Evolutionary conservation across 2,113 vertebrate genomes (phyloP), one percentile per base, ranked within the genome.

Genomic region (Kryptolebias marmoratus): DNA sequence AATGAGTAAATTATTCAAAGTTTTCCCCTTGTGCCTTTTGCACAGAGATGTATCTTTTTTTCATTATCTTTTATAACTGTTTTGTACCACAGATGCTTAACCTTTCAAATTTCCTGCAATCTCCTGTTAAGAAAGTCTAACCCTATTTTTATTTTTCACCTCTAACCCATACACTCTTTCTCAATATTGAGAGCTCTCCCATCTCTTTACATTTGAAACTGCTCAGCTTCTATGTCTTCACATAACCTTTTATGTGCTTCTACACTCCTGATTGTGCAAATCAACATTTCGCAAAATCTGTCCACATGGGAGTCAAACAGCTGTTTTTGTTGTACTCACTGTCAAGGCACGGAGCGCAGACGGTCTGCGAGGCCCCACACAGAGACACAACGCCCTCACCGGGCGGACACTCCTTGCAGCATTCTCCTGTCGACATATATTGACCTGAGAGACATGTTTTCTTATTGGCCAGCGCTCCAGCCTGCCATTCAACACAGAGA

Each of bases 341-440:
- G 94, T 99, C 97, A 64, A 96, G 91, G 85, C 97, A 99, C 22
- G 95, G 94, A 59, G 93, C 86, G 1, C 97, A 99, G 58, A 93
- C 86, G 0, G 97, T 97, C 93, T 99, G 96, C 61, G 92, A 93
- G 71, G 15, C 82, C 66, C 95, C 95, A 0, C 97, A 99, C 9
- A 84, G 89, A 79, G 89, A 89, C 70, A 82, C 18, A 64, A 98
- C 92, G 0, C 97, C 97, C 74, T 99, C 97, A 0, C 97, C 97
- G 6, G 95, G 91, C 71, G 87, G 94, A 84, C 97, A 99, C 83
- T 94, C 84, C 73, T 59, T 88, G 82, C 97, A 99, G 89, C 97
- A 99, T 71, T 98, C 95, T 0, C 96, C 95, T 0, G 74, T 87
- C 0, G 53, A 13, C 0, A 96, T 98, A 82, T 91, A 95, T 48